Conservation (phyloP, 2,113 vertebrate genomes). For the Megaptera novaeangliae region DNA sequence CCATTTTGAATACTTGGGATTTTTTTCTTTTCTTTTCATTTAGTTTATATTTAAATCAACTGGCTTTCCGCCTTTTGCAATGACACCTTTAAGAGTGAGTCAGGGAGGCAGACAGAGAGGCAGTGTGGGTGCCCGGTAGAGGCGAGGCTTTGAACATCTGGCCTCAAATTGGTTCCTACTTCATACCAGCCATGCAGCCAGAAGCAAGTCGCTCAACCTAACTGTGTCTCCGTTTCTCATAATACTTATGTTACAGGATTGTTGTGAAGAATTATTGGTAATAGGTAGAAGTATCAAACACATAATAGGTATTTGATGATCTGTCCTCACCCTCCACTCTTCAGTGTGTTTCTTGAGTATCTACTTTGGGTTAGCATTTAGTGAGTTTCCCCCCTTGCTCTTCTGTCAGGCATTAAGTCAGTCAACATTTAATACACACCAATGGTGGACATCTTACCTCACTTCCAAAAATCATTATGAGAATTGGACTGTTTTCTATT, state of each 20-base stretch:
- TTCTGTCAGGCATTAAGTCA: not conserved
- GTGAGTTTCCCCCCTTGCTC: not conserved
- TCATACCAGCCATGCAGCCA: not conserved
- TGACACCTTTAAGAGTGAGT: not conserved
- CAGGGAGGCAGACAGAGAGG: not conserved
- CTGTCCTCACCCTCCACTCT: not conserved
- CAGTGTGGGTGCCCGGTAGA: not conserved
- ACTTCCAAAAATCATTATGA: conserved; percentile 27
- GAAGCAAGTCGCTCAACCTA: not conserved
- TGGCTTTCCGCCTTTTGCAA: not conserved
- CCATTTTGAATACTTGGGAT: not conserved
- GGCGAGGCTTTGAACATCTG: not conserved
- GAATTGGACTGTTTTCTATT: conserved; percentile 37
- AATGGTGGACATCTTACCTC: not conserved
- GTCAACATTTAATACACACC: not conserved
- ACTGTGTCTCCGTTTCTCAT: not conserved
- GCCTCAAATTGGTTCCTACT: not conserved
- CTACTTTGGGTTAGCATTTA: not conserved
- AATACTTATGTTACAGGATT: not conserved
- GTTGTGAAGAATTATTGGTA: not conserved
- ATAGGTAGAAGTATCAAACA: not conserved
- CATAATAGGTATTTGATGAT: not conserved
- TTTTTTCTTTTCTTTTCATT: not conserved
- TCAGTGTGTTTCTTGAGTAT: not conserved
- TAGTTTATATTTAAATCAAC: conserved; percentile 5